phyloP scores from a whole-genome alignment of 2,888 invertebrate species.

The Leucoptera coffeella region DNA sequence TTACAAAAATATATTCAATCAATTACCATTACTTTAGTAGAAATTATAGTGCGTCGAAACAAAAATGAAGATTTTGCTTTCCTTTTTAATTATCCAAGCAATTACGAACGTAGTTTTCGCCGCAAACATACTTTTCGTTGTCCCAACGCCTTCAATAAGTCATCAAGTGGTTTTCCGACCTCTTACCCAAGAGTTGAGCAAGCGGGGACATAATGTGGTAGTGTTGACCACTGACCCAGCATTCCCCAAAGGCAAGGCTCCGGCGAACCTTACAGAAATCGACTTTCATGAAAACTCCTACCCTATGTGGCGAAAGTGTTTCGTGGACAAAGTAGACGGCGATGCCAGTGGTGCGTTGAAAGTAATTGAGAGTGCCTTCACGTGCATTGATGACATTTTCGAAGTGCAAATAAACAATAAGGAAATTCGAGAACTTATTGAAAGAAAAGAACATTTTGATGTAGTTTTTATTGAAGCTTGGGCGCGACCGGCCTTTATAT shows the following conservation, averaged over 20 bases:
- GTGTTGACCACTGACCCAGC: slow-evolving; percentile 14
- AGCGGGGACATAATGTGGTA: slow-evolving; percentile 15
- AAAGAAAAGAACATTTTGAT: slow-evolving; percentile 12
- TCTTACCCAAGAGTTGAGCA: slow-evolving; percentile 11
- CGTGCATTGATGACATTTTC: neutral
- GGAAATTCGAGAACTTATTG: slow-evolving; percentile 10
- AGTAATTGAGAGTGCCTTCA: neutral
- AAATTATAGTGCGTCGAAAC: too few species aligned
- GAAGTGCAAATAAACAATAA: slow-evolving; percentile 13
- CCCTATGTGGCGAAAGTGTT: neutral
- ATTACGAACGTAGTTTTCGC: too few species aligned
- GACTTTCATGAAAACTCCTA: slow-evolving; percentile 3
- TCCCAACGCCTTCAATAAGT: slow-evolving; percentile 12
- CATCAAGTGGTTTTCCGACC: slow-evolving; percentile 12
- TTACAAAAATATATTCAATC: too few species aligned
- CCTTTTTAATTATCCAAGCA: too few species aligned
- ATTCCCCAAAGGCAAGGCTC: slow-evolving; percentile 13
- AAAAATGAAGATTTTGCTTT: too few species aligned
- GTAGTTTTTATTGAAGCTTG: slow-evolving; percentile 16
- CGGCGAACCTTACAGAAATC: slow-evolving; percentile 9
- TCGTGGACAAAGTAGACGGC: neutral
- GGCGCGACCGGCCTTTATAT: slow-evolving; percentile 10
- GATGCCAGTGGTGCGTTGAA: neutral
- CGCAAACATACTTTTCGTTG: slow-evolving; percentile 11
- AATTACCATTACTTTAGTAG: too few species aligned